A percentile compares a stretch with the other conserved stretches of the same genome.
Evolutionary conservation across 2,113 vertebrate species (phyloP).

Genomic region (Melanerpes formicivorus): DNA sequence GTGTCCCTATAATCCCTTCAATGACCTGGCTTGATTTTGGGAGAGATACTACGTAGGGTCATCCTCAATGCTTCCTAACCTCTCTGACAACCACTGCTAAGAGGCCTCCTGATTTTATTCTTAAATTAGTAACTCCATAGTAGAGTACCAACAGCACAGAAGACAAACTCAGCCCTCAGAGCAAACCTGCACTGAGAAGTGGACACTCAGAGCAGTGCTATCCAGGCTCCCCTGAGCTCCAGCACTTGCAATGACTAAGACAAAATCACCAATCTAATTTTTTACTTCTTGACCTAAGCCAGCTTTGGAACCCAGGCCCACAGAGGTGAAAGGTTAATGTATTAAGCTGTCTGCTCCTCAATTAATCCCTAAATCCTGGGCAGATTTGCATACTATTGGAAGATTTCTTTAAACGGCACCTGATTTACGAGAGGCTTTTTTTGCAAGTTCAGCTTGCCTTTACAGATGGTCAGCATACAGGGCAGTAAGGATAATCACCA

Average conservation of each 20-base stretch:
- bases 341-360: slow-evolving; percentile 65
- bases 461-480: background rate
- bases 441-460: slow-evolving; percentile 13
- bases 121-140: background rate
- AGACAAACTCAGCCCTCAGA: accelerated
- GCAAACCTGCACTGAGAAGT: background rate
- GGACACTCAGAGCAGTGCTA: accelerated
- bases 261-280: background rate
- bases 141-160: background rate
- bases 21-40: background rate
- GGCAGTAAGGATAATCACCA: slow-evolving; percentile 28
- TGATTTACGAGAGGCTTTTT: slow-evolving; percentile 50
- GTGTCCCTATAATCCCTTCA: background rate
- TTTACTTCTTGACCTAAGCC: slow-evolving; percentile 16
- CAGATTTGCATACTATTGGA: slow-evolving; percentile 56
- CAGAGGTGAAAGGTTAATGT: slow-evolving; percentile 66
- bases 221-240: background rate
- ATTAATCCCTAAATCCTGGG: slow-evolving; percentile 40
- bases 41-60: background rate
- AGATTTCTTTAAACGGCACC: slow-evolving; percentile 39
- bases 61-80: background rate
- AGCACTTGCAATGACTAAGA: background rate
- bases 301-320: slow-evolving; percentile 3
- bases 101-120: background rate
- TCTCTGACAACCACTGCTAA: background rate